These are phyloP conservation scores for Oryctolagus cuniculus DNA, from an alignment of 2,113 vertebrate species.

Conservation along the genomic window mOryCun1.1 NC_091453.1:133124501-133125000, in stretches of 20 bases:
- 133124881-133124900: too few relatives aligned
- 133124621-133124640: not conserved
- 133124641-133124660: not conserved
- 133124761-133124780: not conserved
- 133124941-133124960: too few relatives aligned
- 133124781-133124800: not conserved
- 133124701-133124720: not conserved
- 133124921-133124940: too few relatives aligned
- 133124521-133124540: not conserved
- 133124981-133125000: too few relatives aligned
- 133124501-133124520: not conserved
- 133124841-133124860: not conserved
- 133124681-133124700: too few relatives aligned
- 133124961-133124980: too few relatives aligned
- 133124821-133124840: not conserved
- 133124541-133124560: too few relatives aligned
- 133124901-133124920: too few relatives aligned
- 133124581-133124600: not conserved
- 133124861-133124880: not conserved
- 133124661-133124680: too few relatives aligned
- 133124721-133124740: not conserved
- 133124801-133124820: accelerated
- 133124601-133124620: not conserved
- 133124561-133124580: not conserved
- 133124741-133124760: not conserved